Evolutionary conservation across 2,888 invertebrate genomes (phyloP), one percentile per base, ranked within the genome.

Genomic region (Cenopis cana): DNA sequence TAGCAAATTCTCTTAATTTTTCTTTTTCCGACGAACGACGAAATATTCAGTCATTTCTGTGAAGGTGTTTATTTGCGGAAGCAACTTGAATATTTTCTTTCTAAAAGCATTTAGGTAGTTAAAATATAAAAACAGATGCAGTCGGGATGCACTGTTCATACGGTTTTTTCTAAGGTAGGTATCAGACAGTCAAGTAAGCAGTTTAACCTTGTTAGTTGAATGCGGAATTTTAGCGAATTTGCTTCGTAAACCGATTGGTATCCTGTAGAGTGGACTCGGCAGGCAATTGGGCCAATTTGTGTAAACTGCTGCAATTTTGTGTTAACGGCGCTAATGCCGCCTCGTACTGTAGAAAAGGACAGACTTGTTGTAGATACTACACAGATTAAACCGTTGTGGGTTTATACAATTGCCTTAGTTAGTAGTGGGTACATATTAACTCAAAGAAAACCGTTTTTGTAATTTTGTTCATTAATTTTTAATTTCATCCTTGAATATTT

Each of bases 281-380:
- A 77, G 81, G 81, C 85, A 88, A 86, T 87, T 86, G 84, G 80
- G 76, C 78, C 86, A 88, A 88, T 87, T 88, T 85, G 82, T 78
- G 83, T 80, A 86, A 86, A 85, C 85, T 82, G 82, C 81, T 81
- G 77, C 78, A 78, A 81, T 71, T 71, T 71, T 55, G 71, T 66
- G 71, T 67, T 71, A 71, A 46, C 66, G 66, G 38, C 38, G 66
- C 66, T 66, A 66, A 71, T 71, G 36, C 46, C 54, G 60, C 56
- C 46, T 12, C 57, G 69, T 12, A 55, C 57, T 61, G 46, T 24
- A n/a, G 59, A 54, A 60, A 70, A 54, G 68, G 54, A 68, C 68
- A 20, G 65, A 66, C 57, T 52, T 24, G 62, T 20, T 55, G 46
- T 62, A 24, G 24, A 24, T 24, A 57, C 57, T 38, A 50, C 29